phyloP scores from a whole-genome alignment of 2,888 invertebrate genomes.

The Diplolepis rosae region DNA sequence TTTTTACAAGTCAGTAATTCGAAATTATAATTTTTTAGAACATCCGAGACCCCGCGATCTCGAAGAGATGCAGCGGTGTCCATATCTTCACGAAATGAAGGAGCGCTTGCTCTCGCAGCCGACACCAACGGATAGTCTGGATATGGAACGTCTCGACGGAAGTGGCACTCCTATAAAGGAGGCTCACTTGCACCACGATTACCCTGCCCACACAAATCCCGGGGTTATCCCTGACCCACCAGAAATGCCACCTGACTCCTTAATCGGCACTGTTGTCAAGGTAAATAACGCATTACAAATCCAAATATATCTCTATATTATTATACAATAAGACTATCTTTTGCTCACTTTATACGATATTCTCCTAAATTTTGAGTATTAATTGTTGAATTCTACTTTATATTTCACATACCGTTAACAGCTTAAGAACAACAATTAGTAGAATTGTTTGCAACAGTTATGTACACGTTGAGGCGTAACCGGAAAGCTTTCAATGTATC shows the following conservation, averaged over 20 bases:
- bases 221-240: slow-evolving; percentile 72
- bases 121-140: slow-evolving; percentile 79
- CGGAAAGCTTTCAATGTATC: neutral
- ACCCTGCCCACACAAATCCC: slow-evolving; percentile 74
- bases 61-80: slow-evolving; percentile 88
- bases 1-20: neutral
- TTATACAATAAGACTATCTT: no score
- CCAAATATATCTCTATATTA: neutral
- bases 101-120: slow-evolving; percentile 88
- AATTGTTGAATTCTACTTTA: neutral
- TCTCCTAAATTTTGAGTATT: neutral
- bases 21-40: slow-evolving; percentile 54
- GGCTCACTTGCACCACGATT: slow-evolving; percentile 73
- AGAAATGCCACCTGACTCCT: slow-evolving; percentile 77
- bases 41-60: slow-evolving; percentile 60
- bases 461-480: neutral
- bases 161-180: slow-evolving; percentile 71
- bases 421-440: neutral
- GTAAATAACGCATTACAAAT: slow-evolving; percentile 72
- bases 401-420: neutral
- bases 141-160: slow-evolving; percentile 78
- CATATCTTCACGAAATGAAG: slow-evolving; percentile 95
- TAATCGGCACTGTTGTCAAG: slow-evolving; percentile 92
- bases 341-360: neutral
- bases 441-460: neutral